These are phyloP conservation scores for Macaca mulatta DNA, from an alignment of 2,113 vertebrate species.

Conservation along the genomic window DNA sequence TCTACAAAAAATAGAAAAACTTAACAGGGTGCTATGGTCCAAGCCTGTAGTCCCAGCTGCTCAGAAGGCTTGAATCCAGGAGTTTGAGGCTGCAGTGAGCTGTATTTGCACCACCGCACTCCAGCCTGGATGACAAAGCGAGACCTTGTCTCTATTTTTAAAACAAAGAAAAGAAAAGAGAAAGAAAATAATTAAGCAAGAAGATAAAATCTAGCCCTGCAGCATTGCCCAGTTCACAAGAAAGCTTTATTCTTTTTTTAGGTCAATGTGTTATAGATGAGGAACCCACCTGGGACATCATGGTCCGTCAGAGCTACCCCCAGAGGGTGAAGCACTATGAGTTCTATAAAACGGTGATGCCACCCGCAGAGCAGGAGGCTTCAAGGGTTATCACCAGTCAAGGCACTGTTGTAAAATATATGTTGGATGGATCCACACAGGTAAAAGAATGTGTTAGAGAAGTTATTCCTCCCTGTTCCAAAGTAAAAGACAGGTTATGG, in stretches of 20 bases:
- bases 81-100: too few species aligned
- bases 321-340: conserved; percentile 77
- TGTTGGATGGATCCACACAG: conserved; percentile 91
- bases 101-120: too few species aligned
- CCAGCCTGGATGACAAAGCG: too few species aligned
- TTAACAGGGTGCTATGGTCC: too few species aligned
- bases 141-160: too few species aligned
- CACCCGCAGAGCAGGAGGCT: conserved; percentile 83
- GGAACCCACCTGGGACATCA: conserved; percentile 77
- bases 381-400: conserved; percentile 89
- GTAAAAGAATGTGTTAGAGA: conserved; percentile 77
- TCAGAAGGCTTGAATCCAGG: too few species aligned
- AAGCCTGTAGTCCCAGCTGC: too few species aligned
- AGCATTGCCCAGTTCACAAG: background rate
- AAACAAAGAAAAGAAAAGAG: too few species aligned
- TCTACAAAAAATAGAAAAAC: too few species aligned
- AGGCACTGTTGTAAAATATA: conserved; percentile 91
- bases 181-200: background rate
- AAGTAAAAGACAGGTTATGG: background rate
- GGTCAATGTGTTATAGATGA: background rate
- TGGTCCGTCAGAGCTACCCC: conserved; percentile 91
- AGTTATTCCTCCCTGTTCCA: background rate
- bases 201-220: background rate
- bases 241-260: conserved; percentile 12
- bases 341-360: conserved; percentile 63